Evolutionary conservation across 2,797 vertebrate genomes (phyloP).

Genomic region (Neosilurus hyrtlii): DNA sequence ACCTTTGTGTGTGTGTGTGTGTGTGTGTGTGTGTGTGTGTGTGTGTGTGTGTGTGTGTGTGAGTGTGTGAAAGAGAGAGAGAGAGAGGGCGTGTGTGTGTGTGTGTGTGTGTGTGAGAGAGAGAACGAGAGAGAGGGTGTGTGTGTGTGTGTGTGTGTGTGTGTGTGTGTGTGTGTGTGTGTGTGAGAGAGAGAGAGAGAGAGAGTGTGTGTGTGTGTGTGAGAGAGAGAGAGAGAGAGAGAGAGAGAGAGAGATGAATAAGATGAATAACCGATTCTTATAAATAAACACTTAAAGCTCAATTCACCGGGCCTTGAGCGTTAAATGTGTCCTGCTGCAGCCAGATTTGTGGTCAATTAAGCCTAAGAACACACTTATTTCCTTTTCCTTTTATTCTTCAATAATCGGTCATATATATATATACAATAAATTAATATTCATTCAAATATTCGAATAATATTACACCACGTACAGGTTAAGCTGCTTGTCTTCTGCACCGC

Average conservation of each 20-base stretch:
- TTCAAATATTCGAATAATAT: not conserved
- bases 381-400: constrained; percentile 2
- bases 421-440: not conserved
- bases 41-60: constrained; percentile 32
- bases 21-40: constrained; percentile 21
- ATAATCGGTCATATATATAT: not conserved
- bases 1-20: constrained; percentile 15
- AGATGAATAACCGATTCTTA: constrained; percentile 12
- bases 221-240: not conserved
- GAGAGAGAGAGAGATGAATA: constrained; percentile 21
- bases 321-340: not conserved
- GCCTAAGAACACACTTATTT: not conserved
- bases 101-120: constrained; percentile 16
- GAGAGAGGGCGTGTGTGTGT: no score
- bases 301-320: not conserved
- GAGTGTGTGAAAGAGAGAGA: not conserved
- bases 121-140: not conserved
- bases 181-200: not conserved
- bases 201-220: not conserved
- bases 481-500: not conserved
- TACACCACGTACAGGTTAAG: not conserved
- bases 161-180: constrained; percentile 29
- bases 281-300: constrained; percentile 12
- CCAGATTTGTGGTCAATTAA: not conserved
- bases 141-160: constrained; percentile 21